Conservation (phyloP, 2,888 invertebrate genomes). For the Netelia fuscicornis region DNA sequence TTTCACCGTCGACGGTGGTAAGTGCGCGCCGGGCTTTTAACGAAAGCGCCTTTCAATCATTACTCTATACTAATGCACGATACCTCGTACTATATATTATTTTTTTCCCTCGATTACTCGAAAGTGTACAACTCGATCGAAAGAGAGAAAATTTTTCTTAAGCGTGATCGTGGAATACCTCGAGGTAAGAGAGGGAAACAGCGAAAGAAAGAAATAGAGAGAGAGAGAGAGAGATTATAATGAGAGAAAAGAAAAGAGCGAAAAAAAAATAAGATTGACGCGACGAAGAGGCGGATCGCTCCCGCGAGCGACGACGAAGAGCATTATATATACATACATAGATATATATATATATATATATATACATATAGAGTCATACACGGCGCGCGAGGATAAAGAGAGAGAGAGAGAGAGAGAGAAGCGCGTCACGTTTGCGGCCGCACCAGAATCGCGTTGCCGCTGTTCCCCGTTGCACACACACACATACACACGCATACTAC, state of each 20-base stretch:
- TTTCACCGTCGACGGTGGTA: constrained; percentile 58
- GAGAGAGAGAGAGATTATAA: constrained; percentile 22
- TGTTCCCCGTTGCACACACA: constrained; percentile 30
- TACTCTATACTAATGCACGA: constrained; percentile 5
- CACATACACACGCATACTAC: constrained; percentile 4
- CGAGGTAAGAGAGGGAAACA: constrained; percentile 4
- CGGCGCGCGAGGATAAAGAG: constrained; percentile 42
- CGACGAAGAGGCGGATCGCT: constrained; percentile 63
- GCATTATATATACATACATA: constrained; percentile 21
- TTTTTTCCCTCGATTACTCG: constrained; percentile 8
- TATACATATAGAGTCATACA: constrained; percentile 10
- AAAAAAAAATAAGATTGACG: constrained; percentile 51
- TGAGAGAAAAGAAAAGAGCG: constrained; percentile 8
- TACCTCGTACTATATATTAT: background rate
- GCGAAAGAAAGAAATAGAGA: constrained; percentile 10
- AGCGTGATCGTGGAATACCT: background rate
- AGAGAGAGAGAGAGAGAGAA: constrained; percentile 46
- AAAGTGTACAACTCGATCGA: background rate
- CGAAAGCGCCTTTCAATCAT: constrained; percentile 51
- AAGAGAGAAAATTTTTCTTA: constrained; percentile 21
- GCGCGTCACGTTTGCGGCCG: constrained; percentile 64
- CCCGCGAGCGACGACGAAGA: constrained; percentile 56
- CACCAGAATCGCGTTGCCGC: constrained; percentile 58
- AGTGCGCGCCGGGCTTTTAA: constrained; percentile 67
- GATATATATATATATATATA: constrained; percentile 3